Evolutionary conservation across 2,113 vertebrate genomes (phyloP).

Genomic region (Alethe diademata): DNA sequence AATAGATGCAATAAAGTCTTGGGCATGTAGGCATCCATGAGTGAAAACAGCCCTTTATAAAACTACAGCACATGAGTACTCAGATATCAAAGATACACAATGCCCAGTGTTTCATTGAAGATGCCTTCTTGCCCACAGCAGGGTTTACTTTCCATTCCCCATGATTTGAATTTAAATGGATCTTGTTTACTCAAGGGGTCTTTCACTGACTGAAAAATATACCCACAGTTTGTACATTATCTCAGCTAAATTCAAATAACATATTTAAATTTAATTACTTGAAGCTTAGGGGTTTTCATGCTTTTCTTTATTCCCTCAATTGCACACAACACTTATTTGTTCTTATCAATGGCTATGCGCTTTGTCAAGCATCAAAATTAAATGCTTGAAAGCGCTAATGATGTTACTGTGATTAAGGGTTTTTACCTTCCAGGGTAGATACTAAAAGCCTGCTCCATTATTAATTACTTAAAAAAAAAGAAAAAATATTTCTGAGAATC

Average conservation of each 20-base stretch:
- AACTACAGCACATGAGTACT: constrained; percentile 11
- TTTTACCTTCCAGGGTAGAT: constrained; percentile 66
- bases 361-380: constrained; percentile 78
- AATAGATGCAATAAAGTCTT: constrained; percentile 64
- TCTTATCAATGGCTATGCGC: constrained; percentile 70
- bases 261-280: constrained; percentile 76
- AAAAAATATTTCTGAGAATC: neutral
- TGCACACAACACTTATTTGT: constrained; percentile 61
- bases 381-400: constrained; percentile 76
- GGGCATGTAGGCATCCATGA: constrained; percentile 47
- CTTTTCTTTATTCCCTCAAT: constrained; percentile 52
- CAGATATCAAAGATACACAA: constrained; percentile 7
- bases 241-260: constrained; percentile 66
- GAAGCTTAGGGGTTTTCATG: constrained; percentile 68
- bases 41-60: constrained; percentile 53
- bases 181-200: constrained; percentile 59
- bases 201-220: constrained; percentile 64
- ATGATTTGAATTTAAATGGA: constrained; percentile 58
- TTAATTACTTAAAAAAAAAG: constrained; percentile 34
- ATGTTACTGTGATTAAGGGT: constrained; percentile 74
- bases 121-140: constrained; percentile 26
- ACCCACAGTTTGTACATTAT: constrained; percentile 56
- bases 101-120: constrained; percentile 12
- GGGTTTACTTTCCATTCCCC: constrained; percentile 24
- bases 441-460: constrained; percentile 61